Evolutionary conservation across 2,797 vertebrate genomes (phyloP).

Genomic region (Sphenodon punctatus): DNA sequence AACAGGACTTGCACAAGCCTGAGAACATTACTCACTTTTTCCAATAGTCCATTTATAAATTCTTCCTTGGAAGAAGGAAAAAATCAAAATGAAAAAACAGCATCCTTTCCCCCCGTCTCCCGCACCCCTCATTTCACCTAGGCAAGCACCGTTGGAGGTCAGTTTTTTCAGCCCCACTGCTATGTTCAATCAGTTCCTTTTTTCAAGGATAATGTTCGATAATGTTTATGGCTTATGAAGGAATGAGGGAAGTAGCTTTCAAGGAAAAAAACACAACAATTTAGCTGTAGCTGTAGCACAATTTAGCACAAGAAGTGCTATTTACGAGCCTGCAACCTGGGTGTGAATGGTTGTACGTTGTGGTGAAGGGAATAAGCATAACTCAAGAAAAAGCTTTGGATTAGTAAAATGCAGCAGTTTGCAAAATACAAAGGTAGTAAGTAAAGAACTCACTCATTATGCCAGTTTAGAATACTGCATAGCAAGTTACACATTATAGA

Average conservation of each 20-base stretch:
- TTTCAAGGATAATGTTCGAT: conserved; percentile 42
- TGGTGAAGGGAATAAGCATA: not conserved
- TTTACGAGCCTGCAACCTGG: not conserved
- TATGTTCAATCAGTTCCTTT: conserved; percentile 20
- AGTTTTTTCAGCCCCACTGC: not conserved
- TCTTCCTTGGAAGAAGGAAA: not conserved
- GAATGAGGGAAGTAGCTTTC: conserved; percentile 11
- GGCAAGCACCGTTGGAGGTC: not conserved
- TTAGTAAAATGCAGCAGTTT: not conserved
- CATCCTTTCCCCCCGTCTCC: not conserved
- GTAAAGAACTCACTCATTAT: not conserved
- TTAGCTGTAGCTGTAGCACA: conserved; percentile 15
- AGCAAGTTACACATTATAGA: not conserved
- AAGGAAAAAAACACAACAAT: conserved; percentile 24
- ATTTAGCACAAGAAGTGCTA: not conserved
- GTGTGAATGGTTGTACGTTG: not conserved
- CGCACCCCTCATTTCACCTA: not conserved
- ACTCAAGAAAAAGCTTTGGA: not conserved
- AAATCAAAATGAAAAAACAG: not conserved
- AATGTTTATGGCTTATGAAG: conserved; percentile 8
- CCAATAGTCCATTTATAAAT: not conserved
- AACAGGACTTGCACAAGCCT: not conserved
- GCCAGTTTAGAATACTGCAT: not conserved
- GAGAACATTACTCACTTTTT: not conserved
- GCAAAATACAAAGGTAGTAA: not conserved